Base-by-base conservation (phyloP, 2,888 invertebrate genomes). In the Euzetes globulus region DNA sequence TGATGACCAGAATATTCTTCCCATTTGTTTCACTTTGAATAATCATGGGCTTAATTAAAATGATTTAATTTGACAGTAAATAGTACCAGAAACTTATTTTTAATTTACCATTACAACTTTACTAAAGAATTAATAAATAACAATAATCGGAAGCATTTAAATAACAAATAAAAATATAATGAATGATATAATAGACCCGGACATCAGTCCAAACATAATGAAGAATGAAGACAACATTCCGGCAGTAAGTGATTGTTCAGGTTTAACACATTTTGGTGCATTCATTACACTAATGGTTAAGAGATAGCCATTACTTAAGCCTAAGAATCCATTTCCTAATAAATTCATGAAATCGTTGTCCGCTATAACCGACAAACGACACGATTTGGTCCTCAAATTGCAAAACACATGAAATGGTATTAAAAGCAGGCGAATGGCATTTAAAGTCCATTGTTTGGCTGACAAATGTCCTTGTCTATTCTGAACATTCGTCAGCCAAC, bases 271-370 rank as follows among this genome's bases (percentile, higher is more conserved):
- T 63, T 63, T 63, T 0, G 29, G 29, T 1, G 63, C 63, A 33
- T 33, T n/a, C 17, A 63, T 63, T 63, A 33, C 29, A 63, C 63
- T 33, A 6, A 63, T 3, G 17, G 15, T 63, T 13, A 37, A 7
- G 9, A 63, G 19, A 63, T 33, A 63, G 29, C 63, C 63, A 63
- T 63, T 63, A 63, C 63, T 63, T 33, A 63, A 33, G n/a, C 63
- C 63, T 63, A 63, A 19, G 13, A 63, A 27, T 11, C 2, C 25
- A 33, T 63, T 63, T 1, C 17, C 29, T 7, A 22, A 6, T 22
- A 63, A 63, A 33, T 63, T 27, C 9, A 63, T 33, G 17, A 29
- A 33, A 63, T 63, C 63, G 19, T 63, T 63, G n/a, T 15, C 33
- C 33, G 27, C 63, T 63, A 63, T 63, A 7, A 63, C 33, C 13